phyloP scores from a whole-genome alignment of 2,797 vertebrate genomes.

The Leuciscus waleckii region DNA sequence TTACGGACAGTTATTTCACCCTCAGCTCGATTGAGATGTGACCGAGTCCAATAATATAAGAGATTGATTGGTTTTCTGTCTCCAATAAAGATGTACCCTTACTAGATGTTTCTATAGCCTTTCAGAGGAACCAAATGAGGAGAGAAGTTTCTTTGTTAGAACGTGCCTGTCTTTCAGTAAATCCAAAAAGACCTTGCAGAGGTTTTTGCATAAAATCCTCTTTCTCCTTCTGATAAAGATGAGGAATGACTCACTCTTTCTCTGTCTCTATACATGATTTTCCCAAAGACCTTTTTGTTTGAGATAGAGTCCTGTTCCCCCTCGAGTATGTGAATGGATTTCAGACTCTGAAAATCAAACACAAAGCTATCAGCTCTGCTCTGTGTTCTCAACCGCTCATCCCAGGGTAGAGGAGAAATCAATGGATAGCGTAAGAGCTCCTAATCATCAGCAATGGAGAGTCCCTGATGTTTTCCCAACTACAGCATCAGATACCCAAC shows the following conservation, averaged over 20 bases:
- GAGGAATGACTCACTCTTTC: conserved; percentile 37
- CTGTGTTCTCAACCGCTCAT: conserved; percentile 33
- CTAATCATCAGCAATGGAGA: conserved; percentile 39
- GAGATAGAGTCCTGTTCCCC: conserved; percentile 32
- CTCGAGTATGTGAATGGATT: conserved; percentile 48
- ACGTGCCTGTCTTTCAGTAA: neutral
- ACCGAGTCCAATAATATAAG: neutral
- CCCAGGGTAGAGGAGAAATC: conserved; percentile 50
- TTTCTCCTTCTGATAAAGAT: conserved; percentile 15
- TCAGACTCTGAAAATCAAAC: conserved; percentile 47
- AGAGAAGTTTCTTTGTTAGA: conserved; percentile 41
- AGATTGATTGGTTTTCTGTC: conserved; percentile 18
- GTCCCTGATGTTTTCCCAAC: conserved; percentile 40
- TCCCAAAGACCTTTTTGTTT: conserved; percentile 36
- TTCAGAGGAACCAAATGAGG: conserved; percentile 33
- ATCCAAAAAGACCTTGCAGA: conserved; percentile 30
- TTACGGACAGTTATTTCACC: neutral
- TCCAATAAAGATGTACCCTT: conserved; percentile 25
- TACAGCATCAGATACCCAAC: conserved; percentile 27
- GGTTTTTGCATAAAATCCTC: conserved; percentile 12
- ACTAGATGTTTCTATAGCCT: conserved; percentile 28
- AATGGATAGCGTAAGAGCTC: conserved; percentile 45
- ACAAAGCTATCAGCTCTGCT: conserved; percentile 47
- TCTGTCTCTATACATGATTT: conserved; percentile 34
- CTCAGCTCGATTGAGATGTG: conserved; percentile 40